A percentile compares a stretch with the other conserved stretches of the same genome.
phyloP scores from a whole-genome alignment of 2,888 invertebrate species.

The Folsomia candida region DNA sequence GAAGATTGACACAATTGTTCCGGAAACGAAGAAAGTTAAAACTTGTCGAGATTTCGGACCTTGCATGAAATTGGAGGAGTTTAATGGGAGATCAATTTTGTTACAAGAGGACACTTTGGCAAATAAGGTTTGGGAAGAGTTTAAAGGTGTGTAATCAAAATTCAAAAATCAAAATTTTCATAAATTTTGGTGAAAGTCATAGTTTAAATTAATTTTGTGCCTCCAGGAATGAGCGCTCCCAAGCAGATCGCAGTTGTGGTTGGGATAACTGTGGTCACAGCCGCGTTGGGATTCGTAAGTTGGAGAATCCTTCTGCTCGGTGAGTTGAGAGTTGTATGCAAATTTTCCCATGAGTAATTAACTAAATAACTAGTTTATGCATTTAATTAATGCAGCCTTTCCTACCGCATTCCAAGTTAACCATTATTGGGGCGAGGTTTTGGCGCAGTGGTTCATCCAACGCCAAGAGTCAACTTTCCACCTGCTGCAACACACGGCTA shows the following conservation, averaged over 20 bases:
- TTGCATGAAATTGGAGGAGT: conserved; percentile 5
- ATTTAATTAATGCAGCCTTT: conserved; percentile 19
- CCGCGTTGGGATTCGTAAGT: conserved; percentile 29
- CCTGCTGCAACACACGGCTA: conserved; percentile 29
- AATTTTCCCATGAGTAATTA: too few relatives aligned
- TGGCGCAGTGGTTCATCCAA: conserved; percentile 36
- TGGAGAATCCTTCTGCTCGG: conserved; percentile 15
- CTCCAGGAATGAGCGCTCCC: conserved; percentile 25
- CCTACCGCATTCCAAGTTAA: conserved; percentile 26
- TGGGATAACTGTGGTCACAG: conserved; percentile 25
- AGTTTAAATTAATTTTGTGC: not conserved
- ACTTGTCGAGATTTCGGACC: not conserved
- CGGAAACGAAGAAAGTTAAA: not conserved
- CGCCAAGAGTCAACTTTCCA: conserved; percentile 39
- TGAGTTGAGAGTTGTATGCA: not conserved
- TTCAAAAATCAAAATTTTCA: too few relatives aligned
- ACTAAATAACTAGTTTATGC: not conserved
- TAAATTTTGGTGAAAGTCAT: too few relatives aligned
- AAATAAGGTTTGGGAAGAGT: conserved; percentile 35
- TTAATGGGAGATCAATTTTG: conserved; percentile 29
- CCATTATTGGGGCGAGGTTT: conserved; percentile 34
- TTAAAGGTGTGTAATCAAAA: conserved; percentile 41
- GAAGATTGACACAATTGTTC: not conserved
- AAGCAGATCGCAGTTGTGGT: conserved; percentile 36
- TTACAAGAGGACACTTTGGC: conserved; percentile 26